These are phyloP conservation scores for Chionodraco myersi DNA, from an alignment of 2,113 vertebrate species.

Conservation along the genomic window DNA sequence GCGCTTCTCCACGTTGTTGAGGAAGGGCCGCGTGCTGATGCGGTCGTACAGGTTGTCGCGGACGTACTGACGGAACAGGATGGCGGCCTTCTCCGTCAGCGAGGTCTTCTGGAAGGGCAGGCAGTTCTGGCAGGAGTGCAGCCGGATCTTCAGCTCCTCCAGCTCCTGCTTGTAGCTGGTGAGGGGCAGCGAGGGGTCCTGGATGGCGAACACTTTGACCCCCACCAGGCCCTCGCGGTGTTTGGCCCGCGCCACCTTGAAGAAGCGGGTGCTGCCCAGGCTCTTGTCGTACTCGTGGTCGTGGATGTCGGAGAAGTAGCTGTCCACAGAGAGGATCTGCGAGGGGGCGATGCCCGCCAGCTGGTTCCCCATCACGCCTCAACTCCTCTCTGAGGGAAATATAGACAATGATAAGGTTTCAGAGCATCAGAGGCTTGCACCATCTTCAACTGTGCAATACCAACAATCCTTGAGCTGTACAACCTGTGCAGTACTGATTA, in stretches of 20 bases:
- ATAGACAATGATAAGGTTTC: too few relatives aligned
- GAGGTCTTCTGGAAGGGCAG: conserved; percentile 95
- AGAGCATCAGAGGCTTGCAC: too few relatives aligned
- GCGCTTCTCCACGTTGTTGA: conserved; percentile 96
- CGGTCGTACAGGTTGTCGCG: conserved; percentile 98
- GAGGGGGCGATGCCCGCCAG: conserved; percentile 97
- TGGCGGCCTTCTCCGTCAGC: conserved; percentile 92
- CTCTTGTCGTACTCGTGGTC: conserved; percentile 98
- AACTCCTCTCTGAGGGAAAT: background rate
- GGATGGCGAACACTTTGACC: conserved; percentile 98
- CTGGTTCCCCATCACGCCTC: conserved; percentile 92
- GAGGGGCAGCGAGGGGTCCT: conserved; percentile 94
- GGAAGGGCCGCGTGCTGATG: conserved; percentile 95
- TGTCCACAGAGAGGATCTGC: conserved; percentile 98
- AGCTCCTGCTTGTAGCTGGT: conserved; percentile 97
- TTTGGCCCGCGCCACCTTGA: conserved; percentile 96
- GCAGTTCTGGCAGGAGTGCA: conserved; percentile 95
- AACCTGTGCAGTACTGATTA: too few relatives aligned
- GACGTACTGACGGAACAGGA: conserved; percentile 95
- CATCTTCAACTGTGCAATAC: too few relatives aligned
- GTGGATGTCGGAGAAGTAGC: conserved; percentile 98
- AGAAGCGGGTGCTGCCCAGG: conserved; percentile 96
- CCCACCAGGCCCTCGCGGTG: conserved; percentile 96
- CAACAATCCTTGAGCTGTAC: too few relatives aligned
- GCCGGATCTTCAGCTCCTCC: conserved; percentile 95